These are phyloP conservation scores for Momotus momota DNA, from an alignment of 2,797 vertebrate genomes.

Conservation along the genomic window DNA sequence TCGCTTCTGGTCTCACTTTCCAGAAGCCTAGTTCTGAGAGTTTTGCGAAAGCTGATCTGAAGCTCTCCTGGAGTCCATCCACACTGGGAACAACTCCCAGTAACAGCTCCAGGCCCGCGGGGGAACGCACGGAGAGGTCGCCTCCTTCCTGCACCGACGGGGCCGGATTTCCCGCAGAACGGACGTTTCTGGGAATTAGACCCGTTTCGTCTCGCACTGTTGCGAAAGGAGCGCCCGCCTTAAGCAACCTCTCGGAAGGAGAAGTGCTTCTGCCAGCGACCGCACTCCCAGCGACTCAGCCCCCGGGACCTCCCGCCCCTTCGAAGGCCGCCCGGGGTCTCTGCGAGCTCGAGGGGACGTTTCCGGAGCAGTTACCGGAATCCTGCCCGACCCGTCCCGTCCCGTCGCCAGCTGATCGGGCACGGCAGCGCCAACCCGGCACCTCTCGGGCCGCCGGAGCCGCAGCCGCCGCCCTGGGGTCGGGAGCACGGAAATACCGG, in stretches of 20 bases:
- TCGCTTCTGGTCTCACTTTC: rapidly evolving
- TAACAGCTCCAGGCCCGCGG: background rate
- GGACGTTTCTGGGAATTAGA: background rate
- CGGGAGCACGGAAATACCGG: background rate
- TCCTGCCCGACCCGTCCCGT: no score
- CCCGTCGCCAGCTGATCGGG: background rate
- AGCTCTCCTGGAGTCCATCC: background rate
- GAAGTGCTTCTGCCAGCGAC: background rate
- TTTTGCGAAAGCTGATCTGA: rapidly evolving
- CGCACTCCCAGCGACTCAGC: no score
- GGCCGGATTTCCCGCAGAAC: background rate
- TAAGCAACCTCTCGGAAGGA: no score
- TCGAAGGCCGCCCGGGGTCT: no score
- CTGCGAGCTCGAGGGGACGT: rapidly evolving
- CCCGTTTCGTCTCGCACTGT: background rate
- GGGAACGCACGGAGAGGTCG: no score
- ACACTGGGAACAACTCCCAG: no score
- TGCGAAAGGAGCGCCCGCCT: background rate
- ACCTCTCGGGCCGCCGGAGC: background rate
- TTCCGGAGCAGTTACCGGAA: no score
- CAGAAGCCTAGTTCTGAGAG: rapidly evolving
- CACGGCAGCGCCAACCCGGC: background rate
- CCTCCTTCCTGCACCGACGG: no score
- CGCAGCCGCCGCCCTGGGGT: no score
- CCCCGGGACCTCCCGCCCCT: background rate